Conservation (phyloP, 2,113 vertebrate genomes). For the Bos javanicus region DNA sequence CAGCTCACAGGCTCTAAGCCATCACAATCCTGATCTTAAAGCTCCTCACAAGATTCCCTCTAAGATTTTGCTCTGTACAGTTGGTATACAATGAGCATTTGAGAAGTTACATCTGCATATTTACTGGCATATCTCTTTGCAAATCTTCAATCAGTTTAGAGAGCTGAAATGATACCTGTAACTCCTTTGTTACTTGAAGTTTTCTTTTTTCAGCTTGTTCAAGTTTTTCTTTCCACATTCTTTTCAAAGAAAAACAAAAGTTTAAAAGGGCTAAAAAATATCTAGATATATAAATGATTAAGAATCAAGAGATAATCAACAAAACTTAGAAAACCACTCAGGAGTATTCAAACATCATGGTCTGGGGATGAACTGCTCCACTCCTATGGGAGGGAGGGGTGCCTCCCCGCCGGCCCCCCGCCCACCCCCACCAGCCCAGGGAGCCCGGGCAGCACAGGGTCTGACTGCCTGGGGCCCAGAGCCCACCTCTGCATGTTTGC, state of each 20-base stretch:
- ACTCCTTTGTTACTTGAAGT: conserved; percentile 89
- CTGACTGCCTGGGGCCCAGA: neutral
- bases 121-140: neutral
- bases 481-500: conserved; percentile 89
- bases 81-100: neutral
- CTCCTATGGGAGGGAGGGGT: rapidly evolving
- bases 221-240: conserved; percentile 93
- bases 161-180: conserved; percentile 85
- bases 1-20: neutral
- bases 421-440: neutral
- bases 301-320: neutral
- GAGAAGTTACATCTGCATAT: neutral
- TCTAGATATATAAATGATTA: rapidly evolving
- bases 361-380: neutral
- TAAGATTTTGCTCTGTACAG: neutral
- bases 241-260: conserved; percentile 68
- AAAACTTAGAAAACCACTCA: neutral
- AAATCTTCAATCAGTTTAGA: neutral
- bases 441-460: neutral
- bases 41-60: neutral
- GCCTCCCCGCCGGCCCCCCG: rapidly evolving
- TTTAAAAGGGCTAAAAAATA: neutral
- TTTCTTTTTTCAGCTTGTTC: conserved; percentile 93
- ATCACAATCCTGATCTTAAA: neutral
- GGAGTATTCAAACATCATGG: neutral